phyloP scores from a whole-genome alignment of 2,888 invertebrate genomes.

The Eilema griseolum region DNA sequence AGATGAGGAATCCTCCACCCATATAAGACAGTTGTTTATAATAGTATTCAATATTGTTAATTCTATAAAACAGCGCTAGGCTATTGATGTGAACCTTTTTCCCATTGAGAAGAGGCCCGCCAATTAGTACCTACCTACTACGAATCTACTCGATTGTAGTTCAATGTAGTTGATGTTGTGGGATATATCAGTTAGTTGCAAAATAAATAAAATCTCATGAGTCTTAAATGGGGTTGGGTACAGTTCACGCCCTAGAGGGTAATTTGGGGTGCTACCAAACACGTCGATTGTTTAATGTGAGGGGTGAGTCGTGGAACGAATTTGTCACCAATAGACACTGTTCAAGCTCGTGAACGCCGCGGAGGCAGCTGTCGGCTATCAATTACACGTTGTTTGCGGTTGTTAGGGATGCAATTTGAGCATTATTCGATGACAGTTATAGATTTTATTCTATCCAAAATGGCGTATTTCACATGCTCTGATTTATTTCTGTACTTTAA shows the following conservation, averaged over 20 bases:
- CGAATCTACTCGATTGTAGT: neutral
- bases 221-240: conserved; percentile 56
- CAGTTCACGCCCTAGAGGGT: conserved; percentile 69
- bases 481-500: neutral
- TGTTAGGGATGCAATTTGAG: conserved; percentile 80
- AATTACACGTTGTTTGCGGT: conserved; percentile 81
- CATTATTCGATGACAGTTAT: conserved; percentile 82
- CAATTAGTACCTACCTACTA: neutral
- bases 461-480: conserved; percentile 20
- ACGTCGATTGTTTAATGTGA: conserved; percentile 60
- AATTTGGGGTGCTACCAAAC: conserved; percentile 65
- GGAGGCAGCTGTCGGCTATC: conserved; percentile 76
- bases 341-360: conserved; percentile 55
- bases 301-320: conserved; percentile 76
- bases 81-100: neutral
- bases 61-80: neutral
- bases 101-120: neutral
- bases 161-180: conserved; percentile 14
- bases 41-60: neutral
- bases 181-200: conserved; percentile 31
- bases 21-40: neutral
- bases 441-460: conserved; percentile 66
- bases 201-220: conserved; percentile 61
- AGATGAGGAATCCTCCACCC: neutral
- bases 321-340: conserved; percentile 78